phyloP scores from a whole-genome alignment of 2,888 invertebrate species.

The Phyllotreta cruciferae region DNA sequence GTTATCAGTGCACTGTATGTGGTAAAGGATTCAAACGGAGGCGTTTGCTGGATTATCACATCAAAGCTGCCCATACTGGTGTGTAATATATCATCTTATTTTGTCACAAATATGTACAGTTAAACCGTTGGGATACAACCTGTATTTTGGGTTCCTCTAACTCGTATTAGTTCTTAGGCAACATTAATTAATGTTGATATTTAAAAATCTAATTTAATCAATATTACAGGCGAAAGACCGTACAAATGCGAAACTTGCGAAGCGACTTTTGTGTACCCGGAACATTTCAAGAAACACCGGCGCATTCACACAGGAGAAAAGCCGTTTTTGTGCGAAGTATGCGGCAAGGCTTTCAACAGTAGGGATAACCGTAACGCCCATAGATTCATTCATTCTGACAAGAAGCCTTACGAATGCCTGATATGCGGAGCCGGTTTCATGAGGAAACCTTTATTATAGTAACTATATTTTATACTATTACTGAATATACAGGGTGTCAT shows the following conservation, averaged over 20 bases:
- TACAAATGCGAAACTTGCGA: slow-evolving; percentile 75
- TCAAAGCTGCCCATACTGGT: slow-evolving; percentile 79
- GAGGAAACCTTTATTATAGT: slow-evolving; percentile 79
- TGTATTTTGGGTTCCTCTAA: no score
- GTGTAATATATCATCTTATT: slow-evolving; percentile 4
- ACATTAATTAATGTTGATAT: no score
- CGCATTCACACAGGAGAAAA: slow-evolving; percentile 80
- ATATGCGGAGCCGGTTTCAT: slow-evolving; percentile 84
- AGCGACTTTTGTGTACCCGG: slow-evolving; percentile 84
- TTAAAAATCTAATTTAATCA: not conserved
- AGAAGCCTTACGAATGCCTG: slow-evolving; percentile 85
- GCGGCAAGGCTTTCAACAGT: slow-evolving; percentile 84
- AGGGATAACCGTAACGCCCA: slow-evolving; percentile 86
- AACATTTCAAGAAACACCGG: slow-evolving; percentile 82
- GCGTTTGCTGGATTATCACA: slow-evolving; percentile 80
- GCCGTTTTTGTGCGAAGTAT: slow-evolving; percentile 74
- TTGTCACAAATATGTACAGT: not conserved
- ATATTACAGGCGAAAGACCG: slow-evolving; percentile 68
- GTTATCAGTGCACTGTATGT: slow-evolving; percentile 65
- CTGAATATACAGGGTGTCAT: not conserved
- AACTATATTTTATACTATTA: slow-evolving; percentile 45
- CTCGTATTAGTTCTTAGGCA: no score
- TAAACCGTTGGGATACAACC: no score
- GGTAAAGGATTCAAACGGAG: slow-evolving; percentile 76
- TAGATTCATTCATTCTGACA: slow-evolving; percentile 83